Base-by-base conservation (phyloP, 2,113 vertebrate species). In the Notiomystis cincta region DNA sequence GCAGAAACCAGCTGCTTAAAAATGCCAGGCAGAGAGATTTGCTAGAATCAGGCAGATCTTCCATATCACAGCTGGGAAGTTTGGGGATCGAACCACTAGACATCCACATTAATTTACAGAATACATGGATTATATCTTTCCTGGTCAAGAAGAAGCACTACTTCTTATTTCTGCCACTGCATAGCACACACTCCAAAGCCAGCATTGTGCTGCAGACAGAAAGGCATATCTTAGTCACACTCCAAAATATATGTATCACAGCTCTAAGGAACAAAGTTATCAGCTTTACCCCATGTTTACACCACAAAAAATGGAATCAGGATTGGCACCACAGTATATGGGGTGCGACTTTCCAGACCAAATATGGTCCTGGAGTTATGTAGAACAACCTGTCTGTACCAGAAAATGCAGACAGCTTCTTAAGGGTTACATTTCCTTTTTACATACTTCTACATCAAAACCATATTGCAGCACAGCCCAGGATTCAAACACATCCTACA, bases 391-490 rank as follows among this genome's bases (percentile, higher is more conserved):
- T 94, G 93, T 61, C 80, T 94, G 58, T 95, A 76, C 95, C 88
- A 95, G 90, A 84, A 97, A 98, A 98, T 65, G 84, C 97, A 95
- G 96, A 96, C 96, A 97, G 90, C 93, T 97, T 96, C 96, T 96
- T 90, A 97, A 96, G 95, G 95, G 97, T 97, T 98, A 96, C 89
- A 96, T 97, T 98, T 98, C 97, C 96, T 97, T 97, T 98, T 97
- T 87, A 96, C 98, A 97, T 97, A 97, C 94, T 95, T 96, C 96
- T 96, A 97, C 98, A 98, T 98, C 97, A 98, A 98, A 98, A 98
- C 94, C 97, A 98, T 94, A 98, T 97, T 98, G 93, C 95, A 96
- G 94, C 64, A 72, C 23, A 94, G 88, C 77, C 93, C 3, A 1
- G 69, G 93, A 96, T 96, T 97, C 93, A 97, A 95, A 91, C 45